These are phyloP conservation scores for Melanerpes formicivorus DNA, from an alignment of 2,113 vertebrate species.

Conservation along the genomic window DNA sequence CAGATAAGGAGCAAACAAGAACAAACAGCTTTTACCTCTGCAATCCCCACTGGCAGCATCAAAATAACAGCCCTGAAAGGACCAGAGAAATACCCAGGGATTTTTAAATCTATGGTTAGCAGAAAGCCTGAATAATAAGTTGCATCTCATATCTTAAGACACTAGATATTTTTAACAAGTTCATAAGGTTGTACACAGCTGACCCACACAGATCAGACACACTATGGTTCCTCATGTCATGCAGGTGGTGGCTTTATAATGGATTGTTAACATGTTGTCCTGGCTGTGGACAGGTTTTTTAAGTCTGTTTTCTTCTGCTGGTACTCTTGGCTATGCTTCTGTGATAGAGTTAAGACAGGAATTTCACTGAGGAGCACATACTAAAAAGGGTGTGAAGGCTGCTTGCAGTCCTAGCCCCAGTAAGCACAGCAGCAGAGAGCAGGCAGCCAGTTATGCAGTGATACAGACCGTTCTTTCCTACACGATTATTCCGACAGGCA, in stretches of 20 bases:
- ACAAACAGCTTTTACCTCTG: constrained; percentile 61
- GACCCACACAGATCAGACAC: not conserved
- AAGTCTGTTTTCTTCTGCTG: not conserved
- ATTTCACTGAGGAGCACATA: not conserved
- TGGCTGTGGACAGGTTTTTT: not conserved
- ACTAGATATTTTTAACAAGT: not conserved
- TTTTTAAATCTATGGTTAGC: constrained; percentile 8
- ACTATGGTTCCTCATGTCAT: not conserved
- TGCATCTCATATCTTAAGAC: not conserved
- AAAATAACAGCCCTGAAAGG: constrained; percentile 32
- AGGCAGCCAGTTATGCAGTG: not conserved
- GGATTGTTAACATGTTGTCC: not conserved
- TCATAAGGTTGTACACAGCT: not conserved
- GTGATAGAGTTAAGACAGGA: not conserved
- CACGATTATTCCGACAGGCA: not conserved
- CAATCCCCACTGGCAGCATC: constrained; percentile 32
- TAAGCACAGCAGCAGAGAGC: not conserved
- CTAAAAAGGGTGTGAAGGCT: not conserved
- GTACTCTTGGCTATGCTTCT: not conserved
- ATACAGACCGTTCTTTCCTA: not conserved
- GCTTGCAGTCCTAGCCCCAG: not conserved
- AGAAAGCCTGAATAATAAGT: constrained; percentile 1
- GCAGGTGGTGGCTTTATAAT: not conserved
- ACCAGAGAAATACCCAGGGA: constrained; percentile 3
- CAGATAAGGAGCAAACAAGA: constrained; percentile 65